A percentile compares a stretch with the other conserved stretches of the same genome.
Evolutionary conservation across 2,113 vertebrate species (phyloP).

Genomic region (Syngnathus typhle): DNA sequence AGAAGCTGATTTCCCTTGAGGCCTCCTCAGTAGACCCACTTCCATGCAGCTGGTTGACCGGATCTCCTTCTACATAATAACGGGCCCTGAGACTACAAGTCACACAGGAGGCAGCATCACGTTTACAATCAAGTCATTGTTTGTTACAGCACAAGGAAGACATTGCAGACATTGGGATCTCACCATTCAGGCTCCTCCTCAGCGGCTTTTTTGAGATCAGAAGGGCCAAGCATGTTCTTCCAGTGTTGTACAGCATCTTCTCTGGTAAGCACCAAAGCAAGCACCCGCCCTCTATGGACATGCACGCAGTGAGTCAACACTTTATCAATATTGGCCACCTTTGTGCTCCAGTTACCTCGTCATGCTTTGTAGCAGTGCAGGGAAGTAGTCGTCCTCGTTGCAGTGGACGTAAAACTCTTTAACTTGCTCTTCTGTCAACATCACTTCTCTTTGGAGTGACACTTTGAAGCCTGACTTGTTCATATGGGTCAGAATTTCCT

Average conservation of each 20-base stretch:
- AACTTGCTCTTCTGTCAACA: constrained; percentile 68
- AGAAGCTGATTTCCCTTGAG: constrained; percentile 66
- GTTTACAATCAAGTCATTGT: not conserved
- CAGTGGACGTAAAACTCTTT: constrained; percentile 70
- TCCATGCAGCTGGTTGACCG: constrained; percentile 71
- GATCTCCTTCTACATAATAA: constrained; percentile 55
- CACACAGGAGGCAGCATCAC: not conserved
- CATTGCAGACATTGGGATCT: constrained; percentile 12
- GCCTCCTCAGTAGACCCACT: constrained; percentile 62
- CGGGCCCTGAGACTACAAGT: constrained; percentile 59
- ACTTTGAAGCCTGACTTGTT: constrained; percentile 67
- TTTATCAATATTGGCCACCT: not conserved
- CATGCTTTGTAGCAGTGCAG: constrained; percentile 59
- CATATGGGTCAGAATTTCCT: constrained; percentile 67
- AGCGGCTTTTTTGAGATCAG: constrained; percentile 61
- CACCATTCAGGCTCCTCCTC: constrained; percentile 67
- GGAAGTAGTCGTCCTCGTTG: constrained; percentile 60
- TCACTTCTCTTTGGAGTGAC: constrained; percentile 66
- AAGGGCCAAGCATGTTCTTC: constrained; percentile 66
- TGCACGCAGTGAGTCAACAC: not conserved
- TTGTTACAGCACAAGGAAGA: not conserved
- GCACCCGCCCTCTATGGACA: constrained; percentile 65
- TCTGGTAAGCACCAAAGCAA: constrained; percentile 66
- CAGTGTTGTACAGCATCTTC: constrained; percentile 61
- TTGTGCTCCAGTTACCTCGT: constrained; percentile 55